Evolutionary conservation across 1,140 invertebrate genomes (phyloP).

Genomic region (Goniozus legneri): DNA sequence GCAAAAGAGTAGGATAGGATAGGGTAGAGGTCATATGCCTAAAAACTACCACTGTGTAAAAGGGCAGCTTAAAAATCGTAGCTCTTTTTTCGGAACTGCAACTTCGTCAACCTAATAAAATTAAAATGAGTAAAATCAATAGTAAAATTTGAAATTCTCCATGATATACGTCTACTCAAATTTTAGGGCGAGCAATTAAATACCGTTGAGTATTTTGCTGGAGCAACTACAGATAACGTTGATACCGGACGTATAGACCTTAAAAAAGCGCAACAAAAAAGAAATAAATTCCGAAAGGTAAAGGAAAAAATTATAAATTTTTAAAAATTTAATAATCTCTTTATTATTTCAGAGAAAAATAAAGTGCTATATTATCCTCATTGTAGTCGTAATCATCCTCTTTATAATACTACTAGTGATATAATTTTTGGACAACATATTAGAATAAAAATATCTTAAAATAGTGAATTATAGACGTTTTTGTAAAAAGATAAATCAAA

Average conservation of each 20-base stretch:
- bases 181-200: conserved; percentile 68
- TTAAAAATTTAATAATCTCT: conserved; percentile 5
- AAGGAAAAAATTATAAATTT: conserved; percentile 12
- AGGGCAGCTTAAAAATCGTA: too few species aligned
- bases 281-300: conserved; percentile 66
- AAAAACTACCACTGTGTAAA: too few species aligned
- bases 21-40: too few species aligned
- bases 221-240: conserved; percentile 63
- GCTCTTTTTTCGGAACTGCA: too few species aligned
- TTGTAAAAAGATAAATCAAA: not conserved
- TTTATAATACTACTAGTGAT: conserved; percentile 31
- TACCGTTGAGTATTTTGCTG: conserved; percentile 69
- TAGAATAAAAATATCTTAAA: not conserved
- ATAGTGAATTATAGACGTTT: too few species aligned
- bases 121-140: too few species aligned
- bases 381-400: conserved; percentile 38
- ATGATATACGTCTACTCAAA: conserved; percentile 15
- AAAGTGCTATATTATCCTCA: conserved; percentile 33
- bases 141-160: conserved; percentile 12
- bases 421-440: conserved; percentile 10
- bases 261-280: conserved; percentile 65
- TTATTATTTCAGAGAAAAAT: conserved; percentile 47
- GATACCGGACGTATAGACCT: conserved; percentile 64
- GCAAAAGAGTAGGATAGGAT: too few species aligned
- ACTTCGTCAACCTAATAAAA: too few species aligned